phyloP scores from a whole-genome alignment of 2,113 vertebrate genomes.

The Silurus glanis region DNA sequence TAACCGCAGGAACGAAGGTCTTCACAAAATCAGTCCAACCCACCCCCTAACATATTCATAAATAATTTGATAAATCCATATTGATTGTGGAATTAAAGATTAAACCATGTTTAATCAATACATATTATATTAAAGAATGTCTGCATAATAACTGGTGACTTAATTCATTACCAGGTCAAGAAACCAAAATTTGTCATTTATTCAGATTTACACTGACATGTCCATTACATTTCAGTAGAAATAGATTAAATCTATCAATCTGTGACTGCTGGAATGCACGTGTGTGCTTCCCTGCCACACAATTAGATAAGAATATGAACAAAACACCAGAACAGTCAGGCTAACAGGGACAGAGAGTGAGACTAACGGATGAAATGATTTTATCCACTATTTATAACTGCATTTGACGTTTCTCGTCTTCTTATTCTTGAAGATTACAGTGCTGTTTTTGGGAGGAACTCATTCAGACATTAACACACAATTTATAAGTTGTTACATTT shows the following conservation, averaged over 20 bases:
- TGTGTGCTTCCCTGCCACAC: conserved; percentile 13
- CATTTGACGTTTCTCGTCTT: not conserved
- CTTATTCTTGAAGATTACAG: not conserved
- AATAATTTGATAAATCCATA: not conserved
- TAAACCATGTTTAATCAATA: not conserved
- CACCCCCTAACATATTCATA: not conserved
- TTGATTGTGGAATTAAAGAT: not conserved
- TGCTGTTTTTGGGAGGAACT: not conserved
- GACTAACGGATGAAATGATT: not conserved
- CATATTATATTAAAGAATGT: not conserved
- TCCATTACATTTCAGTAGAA: conserved; percentile 27
- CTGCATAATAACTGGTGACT: not conserved
- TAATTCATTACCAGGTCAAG: not conserved
- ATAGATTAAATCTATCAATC: conserved; percentile 29
- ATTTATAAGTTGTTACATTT: conserved; percentile 14
- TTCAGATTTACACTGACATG: not conserved
- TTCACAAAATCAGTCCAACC: not conserved
- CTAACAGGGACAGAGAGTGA: not conserved
- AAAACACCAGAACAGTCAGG: conserved; percentile 15
- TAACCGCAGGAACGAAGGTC: not conserved
- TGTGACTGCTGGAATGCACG: conserved; percentile 22
- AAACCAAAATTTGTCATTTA: conserved; percentile 4
- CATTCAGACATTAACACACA: conserved; percentile 14
- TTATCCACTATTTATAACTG: not conserved
- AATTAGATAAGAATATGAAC: not conserved